Conservation (phyloP, 2,888 invertebrate genomes). For the Sphinx pinastri region DNA sequence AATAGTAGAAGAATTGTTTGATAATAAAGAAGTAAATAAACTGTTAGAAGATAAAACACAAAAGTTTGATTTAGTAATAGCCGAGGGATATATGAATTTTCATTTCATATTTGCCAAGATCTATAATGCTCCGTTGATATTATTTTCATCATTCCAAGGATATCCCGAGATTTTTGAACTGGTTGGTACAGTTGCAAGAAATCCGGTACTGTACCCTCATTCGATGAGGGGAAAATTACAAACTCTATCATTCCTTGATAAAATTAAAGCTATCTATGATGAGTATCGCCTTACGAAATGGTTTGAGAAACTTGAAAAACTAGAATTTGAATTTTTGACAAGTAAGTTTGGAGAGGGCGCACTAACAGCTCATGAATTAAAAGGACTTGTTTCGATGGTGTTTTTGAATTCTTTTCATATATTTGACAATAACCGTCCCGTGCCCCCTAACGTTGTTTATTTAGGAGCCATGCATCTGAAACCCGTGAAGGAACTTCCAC, state of each 20-base stretch:
- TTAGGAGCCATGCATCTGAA: conserved; percentile 59
- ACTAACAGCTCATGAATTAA: conserved; percentile 24
- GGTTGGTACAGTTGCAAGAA: conserved; percentile 20
- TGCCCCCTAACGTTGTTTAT: conserved; percentile 55
- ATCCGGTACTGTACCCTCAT: conserved; percentile 26
- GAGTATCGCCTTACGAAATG: conserved; percentile 11
- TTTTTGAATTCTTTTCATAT: conserved; percentile 57
- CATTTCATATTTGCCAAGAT: conserved; percentile 25
- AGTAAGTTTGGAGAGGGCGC: conserved; percentile 21
- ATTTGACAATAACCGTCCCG: conserved; percentile 50
- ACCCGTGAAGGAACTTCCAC: conserved; percentile 51
- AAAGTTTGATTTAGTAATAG: conserved; percentile 30
- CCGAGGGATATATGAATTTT: conserved; percentile 21
- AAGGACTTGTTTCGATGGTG: conserved; percentile 4
- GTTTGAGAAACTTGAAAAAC: background rate
- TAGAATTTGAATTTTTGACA: conserved; percentile 23
- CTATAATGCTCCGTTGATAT: conserved; percentile 30
- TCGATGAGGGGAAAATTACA: conserved; percentile 22
- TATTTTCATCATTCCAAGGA: conserved; percentile 35
- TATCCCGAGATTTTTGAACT: conserved; percentile 22
- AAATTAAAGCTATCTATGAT: conserved; percentile 23
- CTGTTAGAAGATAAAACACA: conserved; percentile 25
- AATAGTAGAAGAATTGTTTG: conserved; percentile 7
- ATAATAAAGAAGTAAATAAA: conserved; percentile 24
- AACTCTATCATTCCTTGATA: conserved; percentile 24